phyloP scores from a whole-genome alignment of 2,888 invertebrate species.

The Drymonia ruficornis region DNA sequence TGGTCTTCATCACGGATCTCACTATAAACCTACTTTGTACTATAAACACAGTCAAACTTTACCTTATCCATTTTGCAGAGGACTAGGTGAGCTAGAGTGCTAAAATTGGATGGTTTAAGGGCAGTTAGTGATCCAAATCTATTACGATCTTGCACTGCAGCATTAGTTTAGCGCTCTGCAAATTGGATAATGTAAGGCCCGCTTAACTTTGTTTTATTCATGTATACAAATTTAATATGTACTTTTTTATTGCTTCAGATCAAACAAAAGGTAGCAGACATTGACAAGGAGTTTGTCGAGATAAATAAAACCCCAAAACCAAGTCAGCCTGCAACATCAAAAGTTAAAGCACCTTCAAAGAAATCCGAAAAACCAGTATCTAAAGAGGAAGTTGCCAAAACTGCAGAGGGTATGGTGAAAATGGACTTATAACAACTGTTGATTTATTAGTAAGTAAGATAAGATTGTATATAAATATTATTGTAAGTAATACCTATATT shows the following conservation, averaged over 20 bases:
- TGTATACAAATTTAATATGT: neutral
- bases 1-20: too few species aligned
- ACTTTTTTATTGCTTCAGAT: conserved; percentile 64
- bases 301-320: conserved; percentile 60
- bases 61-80: too few species aligned
- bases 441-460: conserved; percentile 21
- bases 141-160: too few species aligned
- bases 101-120: too few species aligned
- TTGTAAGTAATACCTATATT: neutral
- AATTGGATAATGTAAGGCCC: too few species aligned
- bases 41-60: too few species aligned
- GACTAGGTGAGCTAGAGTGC: too few species aligned
- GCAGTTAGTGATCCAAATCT: too few species aligned
- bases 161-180: too few species aligned
- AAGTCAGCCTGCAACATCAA: conserved; percentile 36
- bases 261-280: conserved; percentile 72
- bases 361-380: conserved; percentile 54
- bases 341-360: conserved; percentile 46
- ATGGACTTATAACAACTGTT: conserved; percentile 65
- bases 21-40: too few species aligned
- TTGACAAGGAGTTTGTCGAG: conserved; percentile 73
- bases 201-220: too few species aligned
- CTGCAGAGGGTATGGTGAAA: conserved; percentile 64
- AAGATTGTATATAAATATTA: conserved; percentile 14
- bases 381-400: conserved; percentile 66